phyloP scores from a whole-genome alignment of 2,797 vertebrate species.

The Sebastes matsubarae region DNA sequence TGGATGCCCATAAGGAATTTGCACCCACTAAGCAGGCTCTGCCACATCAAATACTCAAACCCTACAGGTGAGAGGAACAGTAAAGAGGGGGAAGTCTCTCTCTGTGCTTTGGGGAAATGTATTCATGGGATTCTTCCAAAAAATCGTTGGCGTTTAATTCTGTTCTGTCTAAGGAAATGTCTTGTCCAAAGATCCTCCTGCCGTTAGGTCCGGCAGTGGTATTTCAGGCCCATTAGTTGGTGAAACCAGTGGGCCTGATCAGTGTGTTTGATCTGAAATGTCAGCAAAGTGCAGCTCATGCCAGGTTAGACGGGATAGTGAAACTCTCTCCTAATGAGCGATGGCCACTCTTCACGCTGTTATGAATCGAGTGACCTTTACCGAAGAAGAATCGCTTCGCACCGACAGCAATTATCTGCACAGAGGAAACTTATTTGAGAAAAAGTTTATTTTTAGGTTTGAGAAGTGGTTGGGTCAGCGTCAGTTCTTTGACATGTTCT shows the following conservation, averaged over 20 bases:
- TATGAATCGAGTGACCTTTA: conserved; percentile 75
- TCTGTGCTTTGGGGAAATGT: conserved; percentile 5
- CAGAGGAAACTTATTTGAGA: conserved; percentile 70
- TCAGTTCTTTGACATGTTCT: neutral
- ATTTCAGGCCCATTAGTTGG: conserved; percentile 45
- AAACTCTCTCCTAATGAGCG: conserved; percentile 65
- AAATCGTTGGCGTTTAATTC: neutral
- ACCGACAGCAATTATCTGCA: conserved; percentile 71
- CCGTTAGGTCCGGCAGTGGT: conserved; percentile 25
- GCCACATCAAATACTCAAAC: conserved; percentile 33
- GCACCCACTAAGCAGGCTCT: conserved; percentile 12
- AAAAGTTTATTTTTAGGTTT: conserved; percentile 80
- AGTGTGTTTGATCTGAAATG: conserved; percentile 72
- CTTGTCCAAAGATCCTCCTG: neutral
- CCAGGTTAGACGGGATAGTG: conserved; percentile 48
- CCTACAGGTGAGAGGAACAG: conserved; percentile 27
- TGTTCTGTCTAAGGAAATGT: neutral
- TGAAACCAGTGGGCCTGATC: conserved; percentile 52
- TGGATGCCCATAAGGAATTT: conserved; percentile 47
- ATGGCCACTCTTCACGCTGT: conserved; percentile 57
- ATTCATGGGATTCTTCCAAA: conserved; percentile 1
- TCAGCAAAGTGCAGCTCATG: conserved; percentile 40
- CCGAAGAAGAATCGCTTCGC: conserved; percentile 58
- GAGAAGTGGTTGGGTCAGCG: conserved; percentile 48
- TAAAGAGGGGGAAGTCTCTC: neutral